Conservation (phyloP, 1,140 invertebrate species). For the Muscidifurax raptorellus region DNA sequence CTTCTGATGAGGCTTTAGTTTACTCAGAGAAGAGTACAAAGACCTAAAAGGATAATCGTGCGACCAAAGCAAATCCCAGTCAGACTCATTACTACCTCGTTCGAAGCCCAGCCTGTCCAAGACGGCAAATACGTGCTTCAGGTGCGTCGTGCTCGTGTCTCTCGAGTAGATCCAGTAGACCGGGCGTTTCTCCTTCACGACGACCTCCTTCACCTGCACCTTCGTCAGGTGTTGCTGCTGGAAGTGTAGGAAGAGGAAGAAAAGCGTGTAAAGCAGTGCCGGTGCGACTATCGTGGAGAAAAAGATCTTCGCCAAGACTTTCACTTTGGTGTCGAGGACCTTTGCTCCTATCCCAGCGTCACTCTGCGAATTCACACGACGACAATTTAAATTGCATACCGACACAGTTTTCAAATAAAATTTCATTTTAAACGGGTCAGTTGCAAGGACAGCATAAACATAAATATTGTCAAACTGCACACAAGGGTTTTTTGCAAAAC, state of each 20-base stretch:
- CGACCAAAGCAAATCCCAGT: slow-evolving; percentile 95
- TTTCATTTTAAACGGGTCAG: neutral
- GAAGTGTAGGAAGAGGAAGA: slow-evolving; percentile 57
- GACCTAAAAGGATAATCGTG: slow-evolving; percentile 93
- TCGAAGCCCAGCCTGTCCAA: slow-evolving; percentile 85
- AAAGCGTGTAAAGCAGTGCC: slow-evolving; percentile 60
- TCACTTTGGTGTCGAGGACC: slow-evolving; percentile 62
- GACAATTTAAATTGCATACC: neutral
- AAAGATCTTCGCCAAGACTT: slow-evolving; percentile 58
- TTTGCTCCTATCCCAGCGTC: slow-evolving; percentile 12
- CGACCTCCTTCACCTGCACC: slow-evolving; percentile 35
- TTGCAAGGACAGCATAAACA: too few relatives aligned
- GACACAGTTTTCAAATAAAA: neutral
- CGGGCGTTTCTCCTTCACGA: slow-evolving; percentile 61
- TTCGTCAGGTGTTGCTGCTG: slow-evolving; percentile 50
- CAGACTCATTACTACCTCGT: slow-evolving; percentile 76
- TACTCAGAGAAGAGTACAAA: slow-evolving; percentile 78
- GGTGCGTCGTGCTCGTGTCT: slow-evolving; percentile 78
- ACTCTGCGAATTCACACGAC: slow-evolving; percentile 24
- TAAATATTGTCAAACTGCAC: too few relatives aligned
- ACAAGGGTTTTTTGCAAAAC: too few relatives aligned
- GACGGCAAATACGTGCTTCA: slow-evolving; percentile 87
- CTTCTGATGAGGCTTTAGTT: slow-evolving; percentile 84
- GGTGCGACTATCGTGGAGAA: slow-evolving; percentile 59
- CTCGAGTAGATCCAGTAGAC: slow-evolving; percentile 76